These are phyloP conservation scores for Eristalinus sepulchralis DNA, from an alignment of 2,888 invertebrate species.

Conservation along the genomic window DNA sequence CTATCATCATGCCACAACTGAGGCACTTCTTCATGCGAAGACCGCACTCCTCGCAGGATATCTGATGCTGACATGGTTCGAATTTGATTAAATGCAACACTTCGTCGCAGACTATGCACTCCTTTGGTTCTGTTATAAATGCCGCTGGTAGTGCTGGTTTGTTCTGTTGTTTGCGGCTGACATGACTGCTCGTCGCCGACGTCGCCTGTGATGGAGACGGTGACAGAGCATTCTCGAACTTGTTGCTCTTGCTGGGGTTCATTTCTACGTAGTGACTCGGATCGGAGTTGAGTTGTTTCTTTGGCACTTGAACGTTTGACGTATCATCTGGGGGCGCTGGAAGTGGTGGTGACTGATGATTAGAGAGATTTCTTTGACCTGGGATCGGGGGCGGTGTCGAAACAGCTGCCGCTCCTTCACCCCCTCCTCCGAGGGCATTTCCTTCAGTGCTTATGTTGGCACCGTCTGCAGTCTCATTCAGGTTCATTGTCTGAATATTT, in stretches of 20 bases:
- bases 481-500: conserved; percentile 72
- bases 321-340: conserved; percentile 57
- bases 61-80: conserved; percentile 88
- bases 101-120: conserved; percentile 89
- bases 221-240: conserved; percentile 37
- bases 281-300: conserved; percentile 72
- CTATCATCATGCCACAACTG: conserved; percentile 85
- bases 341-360: conserved; percentile 42
- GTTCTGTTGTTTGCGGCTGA: conserved; percentile 75
- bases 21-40: conserved; percentile 90
- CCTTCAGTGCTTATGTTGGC: conserved; percentile 63
- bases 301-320: conserved; percentile 65
- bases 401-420: conserved; percentile 47
- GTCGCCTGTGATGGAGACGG: conserved; percentile 31
- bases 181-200: conserved; percentile 50
- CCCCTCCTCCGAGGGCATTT: conserved; percentile 35
- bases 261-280: conserved; percentile 72
- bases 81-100: conserved; percentile 85
- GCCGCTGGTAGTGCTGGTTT: conserved; percentile 71
- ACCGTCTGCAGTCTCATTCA: conserved; percentile 59
- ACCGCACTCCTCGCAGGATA: conserved; percentile 89
- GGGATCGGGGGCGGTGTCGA: conserved; percentile 57
- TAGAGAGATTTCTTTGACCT: conserved; percentile 41
- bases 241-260: conserved; percentile 67
- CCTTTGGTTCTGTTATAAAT: conserved; percentile 76